Base-by-base conservation (phyloP, 1,140 invertebrate genomes). In the Eupristina koningsbergeri region DNA sequence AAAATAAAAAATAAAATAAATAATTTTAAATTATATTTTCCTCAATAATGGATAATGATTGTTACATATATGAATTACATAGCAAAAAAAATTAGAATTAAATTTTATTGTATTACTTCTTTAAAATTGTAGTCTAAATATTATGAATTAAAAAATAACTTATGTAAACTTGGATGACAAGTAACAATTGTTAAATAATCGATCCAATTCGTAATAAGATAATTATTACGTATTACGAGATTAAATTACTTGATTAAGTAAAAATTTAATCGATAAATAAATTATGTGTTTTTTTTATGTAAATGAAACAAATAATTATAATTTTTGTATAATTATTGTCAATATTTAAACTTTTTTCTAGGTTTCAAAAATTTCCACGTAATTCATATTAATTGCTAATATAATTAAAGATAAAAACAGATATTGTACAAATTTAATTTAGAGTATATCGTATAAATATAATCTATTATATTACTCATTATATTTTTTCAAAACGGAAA, bases 281-380 rank as follows among this genome's bases (percentile, higher is more conserved):
- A 58, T 22, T 26, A 22, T 58, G 13, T 58, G 13, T 26, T 26
- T 13, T 26, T 58, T 58, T 26, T 13, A 3, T 9, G 19, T 3
- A 41, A 41, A 39, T 71, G 0, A 13, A 34, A 71, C 29, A 71
- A 71, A n/a, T 39, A 36, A 41, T 41, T 26, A 0, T 3, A 71
- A 71, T 71, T 71, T 71, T 41, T 11, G 17, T 39, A 34, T 58
- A 71, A 1, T 41, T 71, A 22, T 26, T 41, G 67, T 41, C 67
- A 71, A 71, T 71, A 71, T 71, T 71, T 71, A 71, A 39, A 71
- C 67, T 71, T 71, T 71, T 67, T 71, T 26, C 36, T 71, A 71
- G 39, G n/a, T 7, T 26, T 36, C 41, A 41, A 71, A 71, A 67
- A 71, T 41, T 71, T 71, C 67, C 67, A 71, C 22, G 13, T n/a